Base-by-base conservation (phyloP, 1,140 invertebrate species). In the Scaptomyza hsui region DNA sequence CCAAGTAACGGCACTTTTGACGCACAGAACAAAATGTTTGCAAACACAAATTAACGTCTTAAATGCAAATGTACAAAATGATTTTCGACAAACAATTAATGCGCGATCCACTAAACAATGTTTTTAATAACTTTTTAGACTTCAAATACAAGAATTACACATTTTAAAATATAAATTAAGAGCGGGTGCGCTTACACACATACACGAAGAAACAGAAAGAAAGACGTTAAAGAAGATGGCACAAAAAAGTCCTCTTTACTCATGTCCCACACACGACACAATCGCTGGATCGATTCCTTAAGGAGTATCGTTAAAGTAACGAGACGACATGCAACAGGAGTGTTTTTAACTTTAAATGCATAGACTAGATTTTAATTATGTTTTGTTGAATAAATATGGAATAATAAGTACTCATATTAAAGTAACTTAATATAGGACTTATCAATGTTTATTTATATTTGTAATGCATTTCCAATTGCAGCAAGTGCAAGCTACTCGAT, bases 131-230 rank as follows among this genome's bases (percentile, higher is more conserved):
- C 19, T 37, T 24, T 45, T 9, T 1, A 26, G 5, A 55, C 29
- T 47, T 37, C 9, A 37, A 45, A 47, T 55, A 55, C 37, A 49
- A 61, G 52, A 72, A n/a, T n/a, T n/a, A n/a, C 5, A 7, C 10
- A 32, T 55, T 32, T 49, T 29, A 55, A 60, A 35, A n/a, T 3
- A 63, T 9, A 24, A 18, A n/a, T 32, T 24, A 65, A 26, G 39
- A 16, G 68, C 68, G 59, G 51, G 41, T 7, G 1, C 26, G 26
- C 26, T 1, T 26, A 7, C 5, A 29, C 26, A 29, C 41, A 74
- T 64, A 44, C 7, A 57, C 42, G 44, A 42, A 29, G 29, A 59
- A 13, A 35, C 3, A 37, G 32, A 48, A 56, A 19, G 67, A 60
- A 64, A 29, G 26, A 29, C 26, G 26, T 49, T 18, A 37, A 19